Percentiles rank a stretch among this genome's conserved stretches.
Evolutionary conservation across 2,888 invertebrate species (phyloP).

Genomic region (Rotaria socialis): DNA sequence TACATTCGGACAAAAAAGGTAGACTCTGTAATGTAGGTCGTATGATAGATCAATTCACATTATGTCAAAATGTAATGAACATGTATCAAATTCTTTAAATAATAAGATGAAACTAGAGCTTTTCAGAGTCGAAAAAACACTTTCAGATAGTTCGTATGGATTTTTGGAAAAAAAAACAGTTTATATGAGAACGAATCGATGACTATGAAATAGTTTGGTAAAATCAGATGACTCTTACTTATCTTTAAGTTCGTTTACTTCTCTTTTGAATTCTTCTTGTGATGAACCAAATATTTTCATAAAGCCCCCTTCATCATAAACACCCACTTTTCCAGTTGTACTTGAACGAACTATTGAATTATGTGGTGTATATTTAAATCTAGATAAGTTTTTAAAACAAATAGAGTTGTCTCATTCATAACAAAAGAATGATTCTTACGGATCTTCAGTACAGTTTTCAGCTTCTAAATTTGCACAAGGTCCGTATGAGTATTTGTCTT

Average conservation of each 20-base stretch:
- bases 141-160: no score
- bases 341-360: neutral
- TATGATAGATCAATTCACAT: no score
- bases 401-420: no score
- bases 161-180: no score
- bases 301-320: slow-evolving; percentile 60
- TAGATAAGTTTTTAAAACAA: neutral
- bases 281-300: slow-evolving; percentile 62
- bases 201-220: no score
- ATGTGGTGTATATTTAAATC: neutral
- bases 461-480: slow-evolving; percentile 43
- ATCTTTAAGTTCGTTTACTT: slow-evolving; percentile 63
- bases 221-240: slow-evolving; percentile 49
- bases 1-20: no score
- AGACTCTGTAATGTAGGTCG: no score
- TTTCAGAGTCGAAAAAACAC: no score
- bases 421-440: neutral
- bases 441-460: neutral
- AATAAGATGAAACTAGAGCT: no score
- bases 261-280: slow-evolving; percentile 58
- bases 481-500: slow-evolving; percentile 64
- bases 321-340: slow-evolving; percentile 53
- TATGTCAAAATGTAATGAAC: no score
- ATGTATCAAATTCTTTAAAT: no score
- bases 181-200: no score